These are phyloP conservation scores for Pseudorhombus dupliciocellatus DNA, from an alignment of 2,113 vertebrate genomes.

Conservation along the genomic window DNA sequence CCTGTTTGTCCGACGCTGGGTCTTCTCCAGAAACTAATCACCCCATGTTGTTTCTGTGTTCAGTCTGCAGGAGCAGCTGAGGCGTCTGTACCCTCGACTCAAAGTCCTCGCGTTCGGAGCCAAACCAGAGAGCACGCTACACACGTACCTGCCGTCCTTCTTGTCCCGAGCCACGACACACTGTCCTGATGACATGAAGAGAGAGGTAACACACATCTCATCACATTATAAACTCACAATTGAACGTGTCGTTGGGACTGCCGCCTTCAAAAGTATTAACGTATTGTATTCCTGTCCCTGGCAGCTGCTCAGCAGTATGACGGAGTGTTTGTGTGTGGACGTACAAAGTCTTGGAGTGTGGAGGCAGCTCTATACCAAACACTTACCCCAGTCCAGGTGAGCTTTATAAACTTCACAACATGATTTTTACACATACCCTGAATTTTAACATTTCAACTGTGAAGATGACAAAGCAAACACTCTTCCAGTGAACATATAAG, in stretches of 20 bases:
- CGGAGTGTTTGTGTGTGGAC: conserved; percentile 89
- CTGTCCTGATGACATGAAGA: conserved; percentile 90
- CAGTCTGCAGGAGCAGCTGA: conserved; percentile 94
- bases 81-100: conserved; percentile 89
- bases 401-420: background rate
- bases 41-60: background rate
- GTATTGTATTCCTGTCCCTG: background rate
- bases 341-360: conserved; percentile 89
- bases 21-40: background rate
- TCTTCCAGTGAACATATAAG: background rate
- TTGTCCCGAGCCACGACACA: conserved; percentile 88
- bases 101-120: conserved; percentile 92
- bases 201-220: conserved; percentile 82
- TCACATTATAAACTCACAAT: too few relatives aligned
- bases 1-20: too few relatives aligned
- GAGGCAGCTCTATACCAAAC: conserved; percentile 95
- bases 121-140: conserved; percentile 86
- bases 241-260: too few relatives aligned
- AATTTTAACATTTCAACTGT: background rate
- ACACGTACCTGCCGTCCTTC: conserved; percentile 96
- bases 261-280: background rate
- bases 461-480: background rate
- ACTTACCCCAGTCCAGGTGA: conserved; percentile 93
- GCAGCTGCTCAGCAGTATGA: conserved; percentile 92
- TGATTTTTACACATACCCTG: background rate